Evolutionary conservation across 2,888 invertebrate species (phyloP).

Genomic region (Odontocerum albicorne): DNA sequence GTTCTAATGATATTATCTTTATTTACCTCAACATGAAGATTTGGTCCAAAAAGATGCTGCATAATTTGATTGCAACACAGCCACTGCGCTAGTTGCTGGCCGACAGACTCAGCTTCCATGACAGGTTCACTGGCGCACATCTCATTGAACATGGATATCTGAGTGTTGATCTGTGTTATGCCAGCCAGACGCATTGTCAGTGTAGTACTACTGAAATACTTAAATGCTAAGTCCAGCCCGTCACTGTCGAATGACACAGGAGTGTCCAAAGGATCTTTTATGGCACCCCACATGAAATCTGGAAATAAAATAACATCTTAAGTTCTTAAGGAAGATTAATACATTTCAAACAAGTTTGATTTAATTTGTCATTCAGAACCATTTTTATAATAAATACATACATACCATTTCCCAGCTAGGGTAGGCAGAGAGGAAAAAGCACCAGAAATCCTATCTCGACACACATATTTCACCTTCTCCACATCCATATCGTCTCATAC

Average conservation of each 20-base stretch:
- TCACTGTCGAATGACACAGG: conserved; percentile 86
- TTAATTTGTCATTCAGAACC: too few species aligned
- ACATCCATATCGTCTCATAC: too few species aligned
- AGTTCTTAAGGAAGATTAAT: too few species aligned
- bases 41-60: conserved; percentile 95
- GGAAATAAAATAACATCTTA: conserved; percentile 22
- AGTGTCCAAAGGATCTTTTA: conserved; percentile 87
- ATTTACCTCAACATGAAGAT: conserved; percentile 88
- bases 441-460: too few species aligned
- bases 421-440: too few species aligned
- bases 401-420: neutral
- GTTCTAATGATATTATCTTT: too few species aligned
- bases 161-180: conserved; percentile 92
- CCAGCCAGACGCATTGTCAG: conserved; percentile 92
- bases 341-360: too few species aligned
- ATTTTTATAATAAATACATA: neutral
- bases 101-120: conserved; percentile 82
- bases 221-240: conserved; percentile 90
- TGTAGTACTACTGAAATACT: conserved; percentile 93
- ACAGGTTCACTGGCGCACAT: conserved; percentile 86
- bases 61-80: conserved; percentile 86
- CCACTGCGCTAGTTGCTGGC: conserved; percentile 86
- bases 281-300: conserved; percentile 96
- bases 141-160: conserved; percentile 89
- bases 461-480: too few species aligned